Base-by-base conservation (phyloP, 2,797 vertebrate species). In the Notolepis coatsorum region DNA sequence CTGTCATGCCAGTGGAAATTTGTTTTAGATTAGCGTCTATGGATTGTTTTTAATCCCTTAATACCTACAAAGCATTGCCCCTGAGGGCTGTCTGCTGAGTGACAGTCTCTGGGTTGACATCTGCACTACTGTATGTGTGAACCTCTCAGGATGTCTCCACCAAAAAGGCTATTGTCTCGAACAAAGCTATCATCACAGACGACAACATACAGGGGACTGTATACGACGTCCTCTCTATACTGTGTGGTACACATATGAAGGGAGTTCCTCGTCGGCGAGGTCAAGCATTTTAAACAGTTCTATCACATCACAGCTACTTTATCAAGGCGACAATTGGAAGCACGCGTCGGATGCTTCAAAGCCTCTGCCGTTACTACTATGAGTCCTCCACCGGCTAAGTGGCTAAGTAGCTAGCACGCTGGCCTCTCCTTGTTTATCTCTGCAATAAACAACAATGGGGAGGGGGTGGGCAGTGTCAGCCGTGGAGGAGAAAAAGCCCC, bases 401-500 rank as follows among this genome's bases (percentile, higher is more conserved):
- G n/a, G n/a, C n/a, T n/a, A n/a, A n/a, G n/a, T n/a, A 13, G 54
- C 61, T 35, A 43, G 58, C 62, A 35, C 35, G 80, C 77, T 74
- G 77, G 76, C 50, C 65, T 70, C 75, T 73, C 75, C 81, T 72
- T 83, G 63, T 65, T 66, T 56, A 70, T 81, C 68, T 49, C 69
- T 56, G 42, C 39, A 49, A 64, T 62, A 27, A 65, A 60, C 51
- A 61, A 56, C 30, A 49, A 38, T 65, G 39, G 58, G 35, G 35
- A 33, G 31, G 33, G 33, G 21, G 0, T 46, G 68, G 70, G 76
- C 68, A 50, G 73, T 47, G 71, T 84, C 88, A 87, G 91, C 83
- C 77, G 90, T 89, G 84, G 82, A 88, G 87, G 89, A 91, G 91
- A 90, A 80, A n/a, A 75, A 88, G 88, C 88, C 83, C 60, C 71